Base-by-base conservation (phyloP, 2,888 invertebrate species). In the Parnassius mnemosyne region DNA sequence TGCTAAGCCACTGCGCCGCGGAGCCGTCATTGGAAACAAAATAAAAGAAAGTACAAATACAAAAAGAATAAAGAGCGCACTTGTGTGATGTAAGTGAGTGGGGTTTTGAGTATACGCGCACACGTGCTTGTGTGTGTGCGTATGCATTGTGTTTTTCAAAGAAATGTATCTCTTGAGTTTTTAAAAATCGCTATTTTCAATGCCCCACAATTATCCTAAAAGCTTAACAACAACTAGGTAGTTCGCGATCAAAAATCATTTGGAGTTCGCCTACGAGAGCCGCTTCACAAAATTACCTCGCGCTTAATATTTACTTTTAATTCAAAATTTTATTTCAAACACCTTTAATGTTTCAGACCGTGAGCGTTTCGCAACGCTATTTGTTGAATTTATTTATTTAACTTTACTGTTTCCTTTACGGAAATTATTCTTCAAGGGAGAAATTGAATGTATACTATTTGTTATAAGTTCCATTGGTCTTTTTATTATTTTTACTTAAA, bases 221-320 rank as follows among this genome's bases (percentile, higher is more conserved):
- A 80, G 81, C 81, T 80, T 84, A 82, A 83, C 80, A 81, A 83
- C 81, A 85, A 86, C 85, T 87, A 84, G 88, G 87, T 88, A 87
- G 87, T 85, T 87, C 72, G 78, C 79, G 76, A 79, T 81, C 82
- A 86, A 89, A 89, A 90, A 90, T 90, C 89, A 87, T 89, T 90
- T 87, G 82, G 76, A 76, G 78, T 79, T 80, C 71, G 81, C 82
- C 81, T 81, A 78, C 79, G 77, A 74, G 79, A 76, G 78, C 77
- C 78, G 76, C 81, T 83, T 81, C 77, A 78, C 81, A 75, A 75
- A 85, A 87, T 86, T 81, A 81, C 84, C 78, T 71, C 80, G 70
- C 76, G 81, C 77, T 71, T 77, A 73, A 84, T 89, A 84, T 90
- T 91, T 90, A 89, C 89, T 87, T 90, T 91, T 89, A 87, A 90